Evolutionary conservation across 2,113 vertebrate species (phyloP).

Genomic region (Otolemur garnettii): DNA sequence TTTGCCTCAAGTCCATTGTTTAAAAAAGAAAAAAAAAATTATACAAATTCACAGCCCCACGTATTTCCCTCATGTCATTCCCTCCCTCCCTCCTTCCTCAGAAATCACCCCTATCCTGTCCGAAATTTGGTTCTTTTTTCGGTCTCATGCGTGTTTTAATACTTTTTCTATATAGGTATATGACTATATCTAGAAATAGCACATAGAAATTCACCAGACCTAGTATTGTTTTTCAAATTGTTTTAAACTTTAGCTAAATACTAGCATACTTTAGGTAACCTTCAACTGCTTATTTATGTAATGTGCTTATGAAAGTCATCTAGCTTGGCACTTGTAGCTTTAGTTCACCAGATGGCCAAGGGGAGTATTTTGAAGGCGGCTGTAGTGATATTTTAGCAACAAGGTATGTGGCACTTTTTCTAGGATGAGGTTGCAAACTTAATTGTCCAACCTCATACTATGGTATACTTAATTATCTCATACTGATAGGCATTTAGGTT

Average conservation of each 20-base stretch:
- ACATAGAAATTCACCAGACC: not conserved
- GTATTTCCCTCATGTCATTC: not conserved
- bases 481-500: not conserved
- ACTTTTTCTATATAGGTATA: not conserved
- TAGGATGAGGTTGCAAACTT: no score
- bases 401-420: no score
- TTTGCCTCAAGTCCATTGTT: conserved; percentile 10
- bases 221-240: not conserved
- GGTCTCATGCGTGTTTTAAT: not conserved
- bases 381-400: no score
- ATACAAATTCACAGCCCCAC: not conserved
- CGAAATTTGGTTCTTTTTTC: conserved; percentile 10
- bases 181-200: not conserved
- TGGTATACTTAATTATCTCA: not conserved
- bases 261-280: not conserved
- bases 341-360: not conserved
- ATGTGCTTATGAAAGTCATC: conserved; percentile 23
- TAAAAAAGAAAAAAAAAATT: conserved; percentile 23
- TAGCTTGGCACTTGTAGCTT: not conserved
- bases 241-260: conserved; percentile 46
- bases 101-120: not conserved
- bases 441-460: no score
- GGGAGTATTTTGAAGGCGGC: no score
- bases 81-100: not conserved
- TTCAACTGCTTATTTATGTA: not conserved